A percentile compares a stretch with the other conserved stretches of the same genome.
Evolutionary conservation across 2,113 vertebrate genomes (phyloP).

Genomic region (Panthera uncia): DNA sequence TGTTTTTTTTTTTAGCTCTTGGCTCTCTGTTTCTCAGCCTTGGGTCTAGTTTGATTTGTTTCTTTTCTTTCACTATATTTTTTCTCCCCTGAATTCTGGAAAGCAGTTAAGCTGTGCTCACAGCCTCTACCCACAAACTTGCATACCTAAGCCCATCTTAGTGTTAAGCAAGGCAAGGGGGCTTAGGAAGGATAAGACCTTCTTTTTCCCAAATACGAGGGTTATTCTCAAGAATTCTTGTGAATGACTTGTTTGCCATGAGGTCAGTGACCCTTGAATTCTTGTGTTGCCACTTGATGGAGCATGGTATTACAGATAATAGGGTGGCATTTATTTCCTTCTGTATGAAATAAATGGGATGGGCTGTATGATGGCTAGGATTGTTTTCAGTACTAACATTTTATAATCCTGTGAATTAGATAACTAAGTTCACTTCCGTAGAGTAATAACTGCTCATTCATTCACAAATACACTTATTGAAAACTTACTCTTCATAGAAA

Average conservation of each 20-base stretch:
- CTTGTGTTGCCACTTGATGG: neutral
- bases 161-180: neutral
- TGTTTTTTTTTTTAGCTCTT: neutral
- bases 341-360: neutral
- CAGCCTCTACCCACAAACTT: neutral
- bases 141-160: neutral
- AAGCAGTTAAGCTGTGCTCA: neutral
- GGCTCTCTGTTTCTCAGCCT: neutral
- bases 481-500: conserved; percentile 47
- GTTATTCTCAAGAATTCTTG: neutral
- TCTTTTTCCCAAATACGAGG: neutral
- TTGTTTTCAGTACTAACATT: neutral
- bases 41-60: neutral
- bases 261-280: neutral
- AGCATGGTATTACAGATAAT: neutral
- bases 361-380: neutral
- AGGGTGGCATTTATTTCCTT: neutral
- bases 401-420: conserved; percentile 21
- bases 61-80: neutral
- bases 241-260: neutral
- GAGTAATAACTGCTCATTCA: conserved; percentile 38
- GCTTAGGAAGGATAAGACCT: neutral
- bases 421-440: neutral
- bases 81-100: neutral
- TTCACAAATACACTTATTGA: conserved; percentile 56